Percentiles rank a stretch among this genome's conserved stretches.
phyloP scores from a whole-genome alignment of 2,113 vertebrate genomes.

The Prietella phreatophila region DNA sequence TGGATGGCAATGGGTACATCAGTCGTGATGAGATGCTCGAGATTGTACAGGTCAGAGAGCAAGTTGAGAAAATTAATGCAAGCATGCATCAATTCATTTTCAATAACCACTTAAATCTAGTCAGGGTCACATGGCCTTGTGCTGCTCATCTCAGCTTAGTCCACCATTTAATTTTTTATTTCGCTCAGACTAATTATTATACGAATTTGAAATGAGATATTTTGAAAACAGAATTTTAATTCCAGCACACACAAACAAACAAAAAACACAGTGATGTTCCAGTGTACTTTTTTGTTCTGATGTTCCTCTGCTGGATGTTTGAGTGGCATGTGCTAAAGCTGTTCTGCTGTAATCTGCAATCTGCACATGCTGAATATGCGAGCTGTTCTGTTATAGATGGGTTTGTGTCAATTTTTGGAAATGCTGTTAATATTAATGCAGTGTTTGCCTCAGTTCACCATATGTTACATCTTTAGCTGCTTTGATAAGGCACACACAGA shows the following conservation, averaged over 20 bases:
- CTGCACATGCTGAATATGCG: constrained; percentile 14
- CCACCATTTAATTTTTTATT: background rate
- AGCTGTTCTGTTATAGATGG: constrained; percentile 15
- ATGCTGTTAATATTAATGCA: constrained; percentile 12
- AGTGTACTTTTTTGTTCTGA: background rate
- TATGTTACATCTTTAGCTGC: background rate
- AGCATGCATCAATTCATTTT: background rate
- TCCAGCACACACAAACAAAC: background rate
- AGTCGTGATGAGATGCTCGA: constrained; percentile 98
- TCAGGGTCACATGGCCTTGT: background rate
- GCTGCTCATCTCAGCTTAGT: background rate
- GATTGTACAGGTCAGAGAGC: constrained; percentile 87
- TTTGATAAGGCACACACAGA: background rate
- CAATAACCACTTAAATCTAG: background rate
- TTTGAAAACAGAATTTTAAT: background rate
- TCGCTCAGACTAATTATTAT: background rate
- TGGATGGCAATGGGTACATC: constrained; percentile 98
- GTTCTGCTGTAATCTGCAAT: constrained; percentile 15
- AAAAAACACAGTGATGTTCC: background rate
- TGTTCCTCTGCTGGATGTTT: constrained; percentile 3
- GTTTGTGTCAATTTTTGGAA: background rate
- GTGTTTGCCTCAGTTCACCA: background rate
- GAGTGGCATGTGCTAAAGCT: constrained; percentile 20
- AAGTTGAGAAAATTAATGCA: background rate
- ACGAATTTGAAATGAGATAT: background rate